A percentile compares a stretch with the other conserved stretches of the same genome.
Conservation (phyloP, 2,113 vertebrate species). For the Lophius piscatorius region DNA sequence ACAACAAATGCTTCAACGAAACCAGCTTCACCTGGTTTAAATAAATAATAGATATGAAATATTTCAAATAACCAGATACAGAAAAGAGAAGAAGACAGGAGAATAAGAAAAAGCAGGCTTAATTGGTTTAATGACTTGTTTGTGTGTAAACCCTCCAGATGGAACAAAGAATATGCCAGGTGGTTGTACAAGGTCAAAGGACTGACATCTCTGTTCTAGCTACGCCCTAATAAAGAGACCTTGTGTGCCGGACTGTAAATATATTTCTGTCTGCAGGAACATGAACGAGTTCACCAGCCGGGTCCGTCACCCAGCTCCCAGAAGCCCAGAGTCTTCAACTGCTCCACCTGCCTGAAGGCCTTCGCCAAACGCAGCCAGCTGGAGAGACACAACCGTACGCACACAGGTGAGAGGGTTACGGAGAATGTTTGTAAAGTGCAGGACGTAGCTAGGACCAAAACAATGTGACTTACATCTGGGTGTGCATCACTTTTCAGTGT, state of each 20-base stretch:
- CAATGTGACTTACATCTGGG: too few relatives aligned
- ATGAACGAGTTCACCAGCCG: constrained; percentile 92
- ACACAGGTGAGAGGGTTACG: constrained; percentile 85
- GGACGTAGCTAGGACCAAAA: too few relatives aligned
- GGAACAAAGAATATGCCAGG: background rate
- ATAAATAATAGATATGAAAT: background rate
- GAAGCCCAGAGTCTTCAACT: constrained; percentile 92
- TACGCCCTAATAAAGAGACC: too few relatives aligned
- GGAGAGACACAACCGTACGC: constrained; percentile 95
- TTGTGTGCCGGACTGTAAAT: background rate
- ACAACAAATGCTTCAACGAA: too few relatives aligned
- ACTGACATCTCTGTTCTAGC: background rate
- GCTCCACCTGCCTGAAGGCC: constrained; percentile 91
- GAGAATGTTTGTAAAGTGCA: background rate
- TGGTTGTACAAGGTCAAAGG: background rate
- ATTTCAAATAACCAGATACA: background rate
- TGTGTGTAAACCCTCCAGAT: background rate
- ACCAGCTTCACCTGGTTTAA: background rate
- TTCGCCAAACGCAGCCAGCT: constrained; percentile 98
- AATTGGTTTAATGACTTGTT: too few relatives aligned
- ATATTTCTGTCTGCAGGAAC: constrained; percentile 81
- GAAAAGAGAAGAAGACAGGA: background rate
- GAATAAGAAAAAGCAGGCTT: background rate
- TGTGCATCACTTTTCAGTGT: too few relatives aligned
- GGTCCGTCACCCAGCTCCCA: constrained; percentile 93